Evolutionary conservation across 2,113 vertebrate genomes (phyloP).

Genomic region (Stegastes partitus): DNA sequence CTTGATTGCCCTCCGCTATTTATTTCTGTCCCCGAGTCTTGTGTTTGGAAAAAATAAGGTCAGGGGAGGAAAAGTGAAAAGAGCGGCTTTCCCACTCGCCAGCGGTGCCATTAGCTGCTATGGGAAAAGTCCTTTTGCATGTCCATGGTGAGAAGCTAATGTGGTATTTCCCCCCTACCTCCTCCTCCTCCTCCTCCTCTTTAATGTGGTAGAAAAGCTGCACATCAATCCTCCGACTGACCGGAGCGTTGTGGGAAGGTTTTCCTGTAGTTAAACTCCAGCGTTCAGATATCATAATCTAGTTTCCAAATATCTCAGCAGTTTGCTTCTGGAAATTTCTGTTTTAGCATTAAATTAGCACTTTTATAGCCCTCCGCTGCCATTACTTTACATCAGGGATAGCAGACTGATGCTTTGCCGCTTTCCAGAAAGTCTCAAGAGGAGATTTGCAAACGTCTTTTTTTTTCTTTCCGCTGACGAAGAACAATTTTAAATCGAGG

Average conservation of each 20-base stretch:
- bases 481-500: too few relatives aligned
- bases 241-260: constrained; percentile 38
- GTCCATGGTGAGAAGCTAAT: constrained; percentile 57
- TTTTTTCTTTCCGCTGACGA: not conserved
- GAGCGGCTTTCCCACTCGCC: constrained; percentile 45
- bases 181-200: too few relatives aligned
- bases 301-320: constrained; percentile 39
- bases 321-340: constrained; percentile 15
- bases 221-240: constrained; percentile 8
- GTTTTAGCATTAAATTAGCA: constrained; percentile 32
- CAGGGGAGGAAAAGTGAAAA: constrained; percentile 56
- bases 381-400: not conserved
- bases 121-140: constrained; percentile 44
- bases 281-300: constrained; percentile 24
- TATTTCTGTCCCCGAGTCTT: constrained; percentile 39
- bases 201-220: constrained; percentile 49
- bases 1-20: constrained; percentile 69
- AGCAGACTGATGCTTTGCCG: not conserved
- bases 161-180: constrained; percentile 69
- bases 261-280: constrained; percentile 4
- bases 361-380: constrained; percentile 21
- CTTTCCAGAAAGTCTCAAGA: constrained; percentile 6
- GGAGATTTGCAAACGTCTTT: too few relatives aligned
- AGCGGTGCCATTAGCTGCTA: constrained; percentile 33
- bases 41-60: constrained; percentile 66